Conservation (phyloP, 2,888 invertebrate species). For the Orthonychiurus folsomi region DNA sequence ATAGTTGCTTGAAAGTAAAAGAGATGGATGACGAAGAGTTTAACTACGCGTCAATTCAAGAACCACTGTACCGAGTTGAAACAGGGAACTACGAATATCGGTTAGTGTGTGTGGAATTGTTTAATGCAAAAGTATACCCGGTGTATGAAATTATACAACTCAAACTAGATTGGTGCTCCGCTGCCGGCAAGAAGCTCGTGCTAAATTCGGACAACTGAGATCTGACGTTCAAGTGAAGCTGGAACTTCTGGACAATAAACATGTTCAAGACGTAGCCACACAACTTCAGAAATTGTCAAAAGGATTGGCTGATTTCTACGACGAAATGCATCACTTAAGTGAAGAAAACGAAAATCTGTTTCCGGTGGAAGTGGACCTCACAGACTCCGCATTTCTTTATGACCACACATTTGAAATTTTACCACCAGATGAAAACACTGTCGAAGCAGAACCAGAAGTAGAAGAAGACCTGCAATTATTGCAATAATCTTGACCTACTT, state of each 20-base stretch:
- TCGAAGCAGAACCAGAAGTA: constrained; percentile 16
- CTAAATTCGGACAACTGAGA: constrained; percentile 69
- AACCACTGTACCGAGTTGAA: constrained; percentile 93
- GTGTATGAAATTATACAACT: too few relatives aligned
- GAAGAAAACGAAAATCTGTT: constrained; percentile 65
- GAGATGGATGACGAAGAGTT: constrained; percentile 99
- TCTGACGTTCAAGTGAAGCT: constrained; percentile 93
- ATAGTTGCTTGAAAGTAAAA: constrained; percentile 97
- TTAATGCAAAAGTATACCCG: background rate
- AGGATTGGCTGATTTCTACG: constrained; percentile 67
- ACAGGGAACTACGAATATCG: constrained; percentile 99
- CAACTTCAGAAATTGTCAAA: constrained; percentile 74
- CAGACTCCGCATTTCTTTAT: constrained; percentile 84
- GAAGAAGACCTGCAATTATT: background rate
- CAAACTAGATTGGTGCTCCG: constrained; percentile 70
- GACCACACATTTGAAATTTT: constrained; percentile 46
- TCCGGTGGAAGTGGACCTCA: constrained; percentile 91
- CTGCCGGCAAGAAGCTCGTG: constrained; percentile 88
- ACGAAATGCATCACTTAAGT: constrained; percentile 66
- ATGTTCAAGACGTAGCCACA: constrained; percentile 87
- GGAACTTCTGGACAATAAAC: constrained; percentile 94
- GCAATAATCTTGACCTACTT: too few relatives aligned
- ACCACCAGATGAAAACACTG: constrained; percentile 33
- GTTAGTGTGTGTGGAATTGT: constrained; percentile 42
- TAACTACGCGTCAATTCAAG: constrained; percentile 81